These are phyloP conservation scores for Nesometra sesokonis DNA, from an alignment of 35 echinoderm and acorn worm genomes.

Conservation along the genomic window DNA sequence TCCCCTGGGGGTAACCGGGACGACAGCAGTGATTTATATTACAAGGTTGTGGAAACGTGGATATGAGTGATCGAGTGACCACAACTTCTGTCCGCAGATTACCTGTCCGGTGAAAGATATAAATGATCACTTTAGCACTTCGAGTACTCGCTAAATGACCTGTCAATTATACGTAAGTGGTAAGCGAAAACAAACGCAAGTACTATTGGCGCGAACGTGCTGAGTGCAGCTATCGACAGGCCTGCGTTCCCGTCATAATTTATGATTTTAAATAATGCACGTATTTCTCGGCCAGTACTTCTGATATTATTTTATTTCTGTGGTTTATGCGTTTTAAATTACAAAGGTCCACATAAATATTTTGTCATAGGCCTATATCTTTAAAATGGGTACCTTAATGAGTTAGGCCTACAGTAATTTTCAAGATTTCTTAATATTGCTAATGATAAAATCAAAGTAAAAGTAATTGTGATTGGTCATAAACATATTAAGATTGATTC, in stretches of 20 bases:
- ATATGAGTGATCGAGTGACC: not conserved
- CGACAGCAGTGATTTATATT: not conserved
- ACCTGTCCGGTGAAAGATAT: not conserved
- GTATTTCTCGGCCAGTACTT: too few species aligned
- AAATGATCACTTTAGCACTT: not conserved
- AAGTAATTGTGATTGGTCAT: too few species aligned
- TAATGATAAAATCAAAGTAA: too few species aligned
- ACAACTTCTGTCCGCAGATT: not conserved
- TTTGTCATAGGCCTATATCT: too few species aligned
- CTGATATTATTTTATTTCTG: too few species aligned
- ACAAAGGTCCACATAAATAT: too few species aligned
- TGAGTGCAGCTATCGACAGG: not conserved
- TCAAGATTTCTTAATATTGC: too few species aligned
- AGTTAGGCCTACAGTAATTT: too few species aligned
- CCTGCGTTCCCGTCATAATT: not conserved
- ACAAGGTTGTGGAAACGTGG: not conserved
- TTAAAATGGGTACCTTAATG: too few species aligned
- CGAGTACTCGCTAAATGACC: not conserved
- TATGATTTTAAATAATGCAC: too few species aligned
- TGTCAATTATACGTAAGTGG: not conserved
- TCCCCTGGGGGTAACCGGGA: not conserved
- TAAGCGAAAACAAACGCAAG: not conserved
- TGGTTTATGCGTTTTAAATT: too few species aligned
- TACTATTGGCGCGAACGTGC: not conserved
- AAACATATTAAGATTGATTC: too few species aligned